Base-by-base conservation (phyloP, 2,113 vertebrate species). In the Ovis aries region DNA sequence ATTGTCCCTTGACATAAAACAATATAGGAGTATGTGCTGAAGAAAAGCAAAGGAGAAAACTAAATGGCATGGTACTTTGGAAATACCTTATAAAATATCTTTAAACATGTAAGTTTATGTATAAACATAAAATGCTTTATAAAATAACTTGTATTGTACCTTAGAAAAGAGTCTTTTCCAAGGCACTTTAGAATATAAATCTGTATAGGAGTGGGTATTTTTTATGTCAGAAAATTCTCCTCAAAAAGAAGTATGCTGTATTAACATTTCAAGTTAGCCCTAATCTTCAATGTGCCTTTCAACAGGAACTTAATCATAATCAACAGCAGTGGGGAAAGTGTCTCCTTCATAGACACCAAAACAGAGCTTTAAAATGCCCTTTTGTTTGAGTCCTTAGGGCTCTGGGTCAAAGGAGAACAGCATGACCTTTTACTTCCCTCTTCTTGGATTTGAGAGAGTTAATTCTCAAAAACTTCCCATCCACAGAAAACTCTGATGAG, bases 261-360 rank as follows among this genome's bases (percentile, higher is more conserved):
- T 55, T 64, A 82, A 94, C 29, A 71, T 92, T 95, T 95, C 67
- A 88, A 67, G 53, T 80, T 81, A 94, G 64, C 21, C n/a, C 36
- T 91, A 81, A n/a, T 82, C 59, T 95, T 64, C 55, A 33, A 27
- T 77, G 29, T 48, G 29, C 4, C 85, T 96, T 98, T 97, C 67
- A 87, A 60, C 7, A 74, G 33, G 17, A 92, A 62, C 19, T 80
- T 82, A 45, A 60, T 43, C 23, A 8, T 29, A n/a, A 19, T 7
- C 23, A 45, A 13, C 55, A 92, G 45, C 67, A 80, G n/a, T 57
- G 48, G 57, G 17, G 0, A 40, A 91, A 45, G 19, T 45, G 2
- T 57, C 57, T 96, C 52, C 60, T 74, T 88, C 60, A 43, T 2
- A 80, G 86, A 84, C 11, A 82, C 17, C 12, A 14, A 91, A 50